Evolutionary conservation across 2,888 invertebrate species (phyloP), one percentile per base, ranked within the genome.

Genomic region (Troides oblongomaculatus): DNA sequence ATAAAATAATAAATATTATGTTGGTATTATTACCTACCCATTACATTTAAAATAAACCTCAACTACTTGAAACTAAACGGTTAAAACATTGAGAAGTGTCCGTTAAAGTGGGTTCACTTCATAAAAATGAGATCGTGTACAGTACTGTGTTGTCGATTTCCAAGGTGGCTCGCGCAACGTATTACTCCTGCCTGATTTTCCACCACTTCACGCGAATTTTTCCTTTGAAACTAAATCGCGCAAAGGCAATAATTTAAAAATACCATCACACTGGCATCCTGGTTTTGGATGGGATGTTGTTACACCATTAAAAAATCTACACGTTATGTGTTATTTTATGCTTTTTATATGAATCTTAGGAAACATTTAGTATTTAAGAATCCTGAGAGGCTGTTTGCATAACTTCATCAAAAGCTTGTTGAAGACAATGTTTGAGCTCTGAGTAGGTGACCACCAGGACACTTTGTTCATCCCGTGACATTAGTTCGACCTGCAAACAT

Each of bases 401-500:
- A 77, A 97, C 93, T 88, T 99, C 98, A 66, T 95, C 94, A 93
- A 98, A 99, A 60, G 99, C 97, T 82, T 96, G 95, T 85, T 99
- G 98, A 81, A 99, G 94, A 92, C 98, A 99, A 83, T 97, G 97
- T 89, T 99, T 98, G 81, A 99, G 93, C 88, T 99, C 99, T 30
- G 97, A 96, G 88, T 97, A 99, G 72, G 97, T 97, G 73, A 99
- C 99, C 73, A 99, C 97, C 78, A 99, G 93, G 73, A 99, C 96
- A 88, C 98, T 99, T 87, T 98, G 98, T 88, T 98, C 99, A 88
- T 99, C 99, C 73, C 99, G 95, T 2, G 99, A 99, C 95, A 97
- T 97, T 78, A 99, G 93, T 89, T 97, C 97, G 79, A 99, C 97
- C 96, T 97, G 84, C 10, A 56, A 57, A 21, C 2, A 21, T 57